phyloP scores from a whole-genome alignment of 2,113 vertebrate species.

The Accipiter cooperii region DNA sequence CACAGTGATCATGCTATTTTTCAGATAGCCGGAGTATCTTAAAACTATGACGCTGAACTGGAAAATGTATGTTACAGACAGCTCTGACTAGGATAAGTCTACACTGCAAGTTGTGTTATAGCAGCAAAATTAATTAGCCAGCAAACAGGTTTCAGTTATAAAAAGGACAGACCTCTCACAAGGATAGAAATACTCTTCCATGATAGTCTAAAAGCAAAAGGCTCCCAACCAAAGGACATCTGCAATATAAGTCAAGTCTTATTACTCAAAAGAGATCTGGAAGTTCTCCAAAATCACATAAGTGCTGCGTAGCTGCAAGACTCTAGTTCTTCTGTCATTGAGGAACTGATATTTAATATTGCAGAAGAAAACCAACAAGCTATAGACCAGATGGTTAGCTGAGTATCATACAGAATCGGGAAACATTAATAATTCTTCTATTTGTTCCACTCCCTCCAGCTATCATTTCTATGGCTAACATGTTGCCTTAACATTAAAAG shows the following conservation, averaged over 20 bases:
- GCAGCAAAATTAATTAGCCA: background rate
- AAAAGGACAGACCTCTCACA: background rate
- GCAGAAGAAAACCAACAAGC: background rate
- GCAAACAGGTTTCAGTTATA: background rate
- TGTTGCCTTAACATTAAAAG: background rate
- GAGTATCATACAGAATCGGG: background rate
- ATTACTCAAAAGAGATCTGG: background rate
- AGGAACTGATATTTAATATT: background rate
- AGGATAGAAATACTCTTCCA: background rate
- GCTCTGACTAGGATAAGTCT: background rate
- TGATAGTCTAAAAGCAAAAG: background rate
- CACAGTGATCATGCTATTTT: background rate
- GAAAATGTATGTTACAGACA: background rate
- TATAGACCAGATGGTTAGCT: background rate
- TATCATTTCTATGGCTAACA: background rate
- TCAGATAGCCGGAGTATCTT: background rate
- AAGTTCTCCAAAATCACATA: background rate
- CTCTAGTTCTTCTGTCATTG: background rate
- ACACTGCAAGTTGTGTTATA: background rate
- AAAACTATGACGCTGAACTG: background rate
- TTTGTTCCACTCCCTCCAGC: background rate
- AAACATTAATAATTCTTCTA: background rate
- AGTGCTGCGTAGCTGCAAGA: background rate
- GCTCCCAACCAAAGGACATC: background rate
- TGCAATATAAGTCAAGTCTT: background rate